phyloP scores from a whole-genome alignment of 2,888 invertebrate species.

The Drosophila testacea region DNA sequence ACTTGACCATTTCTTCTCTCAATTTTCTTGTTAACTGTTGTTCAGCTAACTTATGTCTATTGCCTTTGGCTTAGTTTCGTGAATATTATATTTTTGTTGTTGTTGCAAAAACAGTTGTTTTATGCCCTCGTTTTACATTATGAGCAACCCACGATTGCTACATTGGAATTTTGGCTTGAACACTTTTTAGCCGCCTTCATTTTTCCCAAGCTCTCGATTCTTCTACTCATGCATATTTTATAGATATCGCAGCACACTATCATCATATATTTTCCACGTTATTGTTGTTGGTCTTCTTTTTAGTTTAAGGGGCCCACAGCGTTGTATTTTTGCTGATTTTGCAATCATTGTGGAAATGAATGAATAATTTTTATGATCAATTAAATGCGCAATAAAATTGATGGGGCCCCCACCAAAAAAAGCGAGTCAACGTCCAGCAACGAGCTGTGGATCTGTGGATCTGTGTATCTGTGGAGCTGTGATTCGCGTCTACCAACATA shows the following conservation, averaged over 20 bases:
- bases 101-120: slow-evolving; percentile 6
- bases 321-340: slow-evolving; percentile 52
- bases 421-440: slow-evolving; percentile 37
- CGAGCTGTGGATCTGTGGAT: slow-evolving; percentile 14
- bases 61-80: slow-evolving; percentile 4
- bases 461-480: neutral
- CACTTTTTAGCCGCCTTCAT: slow-evolving; percentile 44
- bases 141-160: slow-evolving; percentile 53
- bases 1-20: neutral
- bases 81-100: neutral
- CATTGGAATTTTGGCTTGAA: slow-evolving; percentile 56
- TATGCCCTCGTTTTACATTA: slow-evolving; percentile 36
- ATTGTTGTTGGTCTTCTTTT: slow-evolving; percentile 12
- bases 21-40: slow-evolving; percentile 1
- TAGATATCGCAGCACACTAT: slow-evolving; percentile 58
- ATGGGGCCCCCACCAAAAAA: slow-evolving; percentile 45
- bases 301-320: slow-evolving; percentile 24
- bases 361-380: slow-evolving; percentile 78
- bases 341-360: slow-evolving; percentile 64
- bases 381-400: slow-evolving; percentile 77
- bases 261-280: slow-evolving; percentile 36
- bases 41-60: slow-evolving; percentile 1
- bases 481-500: slow-evolving; percentile 54
- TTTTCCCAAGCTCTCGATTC: slow-evolving; percentile 50
- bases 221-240: slow-evolving; percentile 67